Base-by-base conservation (phyloP, 2,888 invertebrate genomes). In the Pachydiplax longipennis region DNA sequence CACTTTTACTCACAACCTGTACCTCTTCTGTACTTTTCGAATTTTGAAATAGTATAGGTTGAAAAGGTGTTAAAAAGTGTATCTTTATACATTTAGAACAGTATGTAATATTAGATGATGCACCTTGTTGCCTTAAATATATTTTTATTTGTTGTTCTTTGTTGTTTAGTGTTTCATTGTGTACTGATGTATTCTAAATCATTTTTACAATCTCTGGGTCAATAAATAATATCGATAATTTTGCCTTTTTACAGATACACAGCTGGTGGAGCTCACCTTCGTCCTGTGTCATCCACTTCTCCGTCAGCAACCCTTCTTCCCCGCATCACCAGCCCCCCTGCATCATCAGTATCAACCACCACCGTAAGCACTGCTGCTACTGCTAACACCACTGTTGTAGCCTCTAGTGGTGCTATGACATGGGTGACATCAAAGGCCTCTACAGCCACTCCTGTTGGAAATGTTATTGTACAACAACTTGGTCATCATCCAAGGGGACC, bases 371-470 rank as follows among this genome's bases (percentile, higher is more conserved):
- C 87, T n/a, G 65, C 87, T 22, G 58, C 87, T 61, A 61, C 87
- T 61, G 37, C 58, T n/a, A 35, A 58, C 18, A 87, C 87, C n/a
- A 37, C 87, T 2, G 87, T 87, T n/a, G 87, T 87, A 35, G 90
- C 90, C 10, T 91, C 91, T 2, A 91, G 91, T 48, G 91, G 91
- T 25, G 91, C 91, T 73, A 53, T 90, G 18, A 90, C 90, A 37
- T 90, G 83, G 35, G 91, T 90, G 12, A 81, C 91, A 12, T 91
- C 91, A 40, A 91, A 91, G 91, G 81, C 91, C 18, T 48, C 91
- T 31, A 58, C 91, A 31, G 61, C 82, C 48, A 73, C 91, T 18
- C 90, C 90, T 15, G 65, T 91, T 37, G 87, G 87, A 12, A 61
- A 61, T 22, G 87, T 87, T 18, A 87, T 87, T n/a, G 87, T 87